phyloP scores from a whole-genome alignment of 2,888 invertebrate species.

The Amphipyra tragopoginis region DNA sequence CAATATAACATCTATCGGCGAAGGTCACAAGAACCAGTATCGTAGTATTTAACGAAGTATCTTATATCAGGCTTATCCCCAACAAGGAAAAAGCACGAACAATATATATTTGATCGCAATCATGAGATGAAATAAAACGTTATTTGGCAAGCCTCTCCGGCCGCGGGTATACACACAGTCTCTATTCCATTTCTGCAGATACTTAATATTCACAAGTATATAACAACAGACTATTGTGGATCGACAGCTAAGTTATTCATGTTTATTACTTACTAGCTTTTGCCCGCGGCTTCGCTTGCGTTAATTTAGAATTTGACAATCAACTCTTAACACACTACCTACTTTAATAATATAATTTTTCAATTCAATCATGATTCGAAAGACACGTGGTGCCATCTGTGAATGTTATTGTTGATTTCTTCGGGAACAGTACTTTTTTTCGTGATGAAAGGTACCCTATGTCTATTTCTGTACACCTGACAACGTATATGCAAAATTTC shows the following conservation, averaged over 20 bases:
- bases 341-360: too few relatives aligned
- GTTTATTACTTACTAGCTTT: conserved; percentile 2
- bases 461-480: too few relatives aligned
- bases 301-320: too few relatives aligned
- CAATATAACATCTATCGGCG: neutral
- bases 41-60: conserved; percentile 21
- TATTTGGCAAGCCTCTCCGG: conserved; percentile 50
- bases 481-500: too few relatives aligned
- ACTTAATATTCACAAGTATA: conserved; percentile 49
- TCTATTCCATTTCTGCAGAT: conserved; percentile 38
- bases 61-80: conserved; percentile 29
- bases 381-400: too few relatives aligned
- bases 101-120: conserved; percentile 50
- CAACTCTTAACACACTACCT: too few relatives aligned
- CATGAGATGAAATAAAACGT: conserved; percentile 46
- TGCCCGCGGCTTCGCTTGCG: too few relatives aligned
- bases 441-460: too few relatives aligned
- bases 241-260: conserved; percentile 34
- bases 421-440: too few relatives aligned
- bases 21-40: conserved; percentile 25
- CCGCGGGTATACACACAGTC: conserved; percentile 22
- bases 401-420: too few relatives aligned
- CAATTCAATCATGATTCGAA: too few relatives aligned
- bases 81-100: conserved; percentile 43
- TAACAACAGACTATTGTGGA: conserved; percentile 19